phyloP scores from a whole-genome alignment of 2,113 vertebrate genomes.

The Cyprinus carpio region DNA sequence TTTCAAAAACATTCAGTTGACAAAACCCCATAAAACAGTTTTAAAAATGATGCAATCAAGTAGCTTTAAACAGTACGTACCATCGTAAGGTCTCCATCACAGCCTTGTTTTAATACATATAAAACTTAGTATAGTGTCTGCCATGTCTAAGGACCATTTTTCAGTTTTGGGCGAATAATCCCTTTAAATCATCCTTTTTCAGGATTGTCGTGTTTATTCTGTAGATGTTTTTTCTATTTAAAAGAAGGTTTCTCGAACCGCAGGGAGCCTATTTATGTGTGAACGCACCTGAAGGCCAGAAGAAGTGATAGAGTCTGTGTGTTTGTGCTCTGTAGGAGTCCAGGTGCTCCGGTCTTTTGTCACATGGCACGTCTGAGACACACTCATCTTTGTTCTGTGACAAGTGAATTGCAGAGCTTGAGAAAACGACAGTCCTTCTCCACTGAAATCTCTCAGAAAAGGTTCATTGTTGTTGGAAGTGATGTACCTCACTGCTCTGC shows the following conservation, averaged over 20 bases:
- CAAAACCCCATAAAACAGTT: background rate
- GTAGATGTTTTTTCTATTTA: background rate
- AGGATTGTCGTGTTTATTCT: background rate
- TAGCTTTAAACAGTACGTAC: background rate
- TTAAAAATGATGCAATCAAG: background rate
- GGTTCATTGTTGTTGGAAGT: constrained; percentile 19
- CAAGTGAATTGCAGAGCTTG: constrained; percentile 8
- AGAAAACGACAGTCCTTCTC: constrained; percentile 10
- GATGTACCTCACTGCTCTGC: constrained; percentile 50
- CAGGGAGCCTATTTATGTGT: background rate
- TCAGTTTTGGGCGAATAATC: background rate
- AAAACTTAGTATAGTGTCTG: background rate
- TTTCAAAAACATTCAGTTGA: background rate
- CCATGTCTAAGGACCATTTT: background rate
- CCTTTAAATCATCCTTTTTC: background rate
- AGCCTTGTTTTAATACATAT: background rate
- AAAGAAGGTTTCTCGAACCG: background rate
- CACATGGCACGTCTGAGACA: background rate
- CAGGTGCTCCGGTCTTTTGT: constrained; percentile 10
- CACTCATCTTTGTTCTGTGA: constrained; percentile 8
- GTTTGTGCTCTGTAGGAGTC: constrained; percentile 24
- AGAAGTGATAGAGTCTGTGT: constrained; percentile 4
- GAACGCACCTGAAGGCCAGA: constrained; percentile 25
- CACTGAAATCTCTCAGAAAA: background rate
- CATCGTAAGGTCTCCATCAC: background rate